A percentile compares a stretch with the other conserved stretches of the same genome.
phyloP scores from a whole-genome alignment of 2,113 vertebrate species.

The Dipodomys spectabilis region DNA sequence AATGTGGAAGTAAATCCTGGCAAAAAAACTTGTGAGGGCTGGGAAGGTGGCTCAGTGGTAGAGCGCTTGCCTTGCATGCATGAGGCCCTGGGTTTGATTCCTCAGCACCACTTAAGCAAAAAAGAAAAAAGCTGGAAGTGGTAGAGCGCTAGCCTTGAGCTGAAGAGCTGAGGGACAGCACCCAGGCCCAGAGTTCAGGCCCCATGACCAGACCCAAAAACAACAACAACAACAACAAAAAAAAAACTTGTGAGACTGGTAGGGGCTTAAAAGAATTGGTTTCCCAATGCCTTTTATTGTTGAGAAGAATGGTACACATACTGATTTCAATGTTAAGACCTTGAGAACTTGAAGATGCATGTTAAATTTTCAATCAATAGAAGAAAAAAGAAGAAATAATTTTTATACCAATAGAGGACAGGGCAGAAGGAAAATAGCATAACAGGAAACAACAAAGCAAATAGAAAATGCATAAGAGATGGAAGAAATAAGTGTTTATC shows the following conservation, averaged over 20 bases:
- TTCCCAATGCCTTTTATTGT: background rate
- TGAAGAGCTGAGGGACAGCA: no score
- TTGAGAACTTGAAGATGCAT: constrained; percentile 21
- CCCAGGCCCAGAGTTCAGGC: no score
- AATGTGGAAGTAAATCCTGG: background rate
- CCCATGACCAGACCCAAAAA: no score
- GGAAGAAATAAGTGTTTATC: background rate
- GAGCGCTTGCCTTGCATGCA: no score
- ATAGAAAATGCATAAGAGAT: background rate
- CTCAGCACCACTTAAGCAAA: background rate
- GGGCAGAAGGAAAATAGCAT: background rate
- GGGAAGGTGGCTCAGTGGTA: no score
- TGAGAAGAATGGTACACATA: background rate
- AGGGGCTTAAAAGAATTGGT: background rate
- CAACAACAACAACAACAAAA: no score
- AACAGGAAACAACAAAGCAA: background rate
- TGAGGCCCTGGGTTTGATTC: no score
- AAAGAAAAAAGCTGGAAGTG: background rate
- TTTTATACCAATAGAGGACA: background rate
- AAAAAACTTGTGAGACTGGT: background rate
- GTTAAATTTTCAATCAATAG: constrained; percentile 25
- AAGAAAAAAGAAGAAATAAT: background rate
- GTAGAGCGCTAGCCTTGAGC: no score
- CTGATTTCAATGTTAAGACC: constrained; percentile 9
- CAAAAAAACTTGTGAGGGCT: no score